These are phyloP conservation scores for mouse (Mus musculus) DNA, from an alignment of 2,113 vertebrate genomes.

Conservation along the genomic window GRCm39 chr10:81291001-81291500, in stretches of 20 bases:
- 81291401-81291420: constrained; percentile 96
- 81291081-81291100: accelerated
- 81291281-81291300: not conserved
- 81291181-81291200: not conserved
- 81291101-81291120: not conserved
- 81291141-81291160: not conserved
- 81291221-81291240: not conserved
- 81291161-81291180: not conserved
- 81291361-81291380: constrained; percentile 96
- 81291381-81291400: constrained; percentile 92
- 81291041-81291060: not conserved
- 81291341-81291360: not conserved
- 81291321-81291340: not conserved
- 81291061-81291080: accelerated
- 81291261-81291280: accelerated
- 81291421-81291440: constrained; percentile 74
- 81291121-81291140: not conserved
- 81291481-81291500: not conserved
- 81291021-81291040: too few relatives aligned
- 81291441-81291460: not conserved
- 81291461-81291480: constrained; percentile 75
- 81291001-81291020: not conserved
- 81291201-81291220: not conserved
- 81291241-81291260: not conserved
- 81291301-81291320: not conserved